A percentile compares a stretch with the other conserved stretches of the same genome.
phyloP scores from a whole-genome alignment of 2,888 invertebrate genomes.

The Mythimna impura region DNA sequence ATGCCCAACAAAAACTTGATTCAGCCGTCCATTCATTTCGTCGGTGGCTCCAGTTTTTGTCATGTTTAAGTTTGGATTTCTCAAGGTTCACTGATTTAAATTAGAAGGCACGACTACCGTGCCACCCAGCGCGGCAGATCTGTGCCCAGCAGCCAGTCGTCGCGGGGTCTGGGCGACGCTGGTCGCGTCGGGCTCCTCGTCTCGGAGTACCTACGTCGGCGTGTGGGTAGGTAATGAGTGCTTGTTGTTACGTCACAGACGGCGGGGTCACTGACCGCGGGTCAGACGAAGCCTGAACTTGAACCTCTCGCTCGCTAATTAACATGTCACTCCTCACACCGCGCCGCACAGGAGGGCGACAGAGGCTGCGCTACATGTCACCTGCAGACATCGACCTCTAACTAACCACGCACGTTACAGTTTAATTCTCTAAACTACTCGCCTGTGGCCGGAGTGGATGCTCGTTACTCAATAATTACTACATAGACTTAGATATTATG shows the following conservation, averaged over 20 bases:
- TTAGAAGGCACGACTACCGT: constrained; percentile 40
- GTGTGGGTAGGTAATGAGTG: constrained; percentile 54
- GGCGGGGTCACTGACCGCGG: constrained; percentile 72
- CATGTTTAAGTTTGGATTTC: constrained; percentile 46
- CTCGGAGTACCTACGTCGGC: constrained; percentile 21
- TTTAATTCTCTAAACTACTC: background rate
- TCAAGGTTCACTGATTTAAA: constrained; percentile 62
- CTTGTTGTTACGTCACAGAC: constrained; percentile 66
- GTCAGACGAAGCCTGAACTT: constrained; percentile 72
- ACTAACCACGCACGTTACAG: background rate
- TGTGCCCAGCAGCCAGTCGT: background rate
- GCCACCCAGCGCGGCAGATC: constrained; percentile 11
- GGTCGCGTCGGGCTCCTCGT: background rate
- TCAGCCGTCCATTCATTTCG: constrained; percentile 64
- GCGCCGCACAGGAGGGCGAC: constrained; percentile 9
- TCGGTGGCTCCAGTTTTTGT: constrained; percentile 63
- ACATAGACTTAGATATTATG: too few species aligned
- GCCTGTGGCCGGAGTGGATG: too few species aligned
- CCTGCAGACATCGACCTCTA: background rate
- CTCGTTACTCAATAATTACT: background rate
- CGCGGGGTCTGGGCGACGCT: constrained; percentile 19
- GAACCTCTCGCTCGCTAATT: constrained; percentile 72
- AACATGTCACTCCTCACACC: constrained; percentile 57
- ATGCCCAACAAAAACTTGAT: constrained; percentile 58
- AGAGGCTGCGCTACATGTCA: background rate